Evolutionary conservation across 2,797 vertebrate genomes (phyloP).

Genomic region (Glyptemys insculpta): DNA sequence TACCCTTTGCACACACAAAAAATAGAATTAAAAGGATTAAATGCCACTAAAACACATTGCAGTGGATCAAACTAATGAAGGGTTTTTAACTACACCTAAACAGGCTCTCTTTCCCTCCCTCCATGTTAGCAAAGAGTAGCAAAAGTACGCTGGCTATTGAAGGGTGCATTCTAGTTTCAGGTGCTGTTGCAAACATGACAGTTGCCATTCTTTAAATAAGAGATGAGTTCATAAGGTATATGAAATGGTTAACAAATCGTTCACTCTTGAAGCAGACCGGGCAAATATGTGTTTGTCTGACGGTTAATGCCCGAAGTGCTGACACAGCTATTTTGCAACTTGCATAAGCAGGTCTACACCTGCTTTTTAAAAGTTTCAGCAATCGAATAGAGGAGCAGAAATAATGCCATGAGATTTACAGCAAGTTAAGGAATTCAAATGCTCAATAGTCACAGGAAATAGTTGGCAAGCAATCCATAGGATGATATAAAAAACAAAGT

Average conservation of each 20-base stretch:
- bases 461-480: background rate
- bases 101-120: background rate
- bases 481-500: background rate
- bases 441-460: background rate
- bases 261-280: background rate
- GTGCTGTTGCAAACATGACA: background rate
- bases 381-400: background rate
- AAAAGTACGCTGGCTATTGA: background rate
- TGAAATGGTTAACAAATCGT: background rate
- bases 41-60: slow-evolving; percentile 17
- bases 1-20: background rate
- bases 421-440: slow-evolving; percentile 10
- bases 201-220: background rate
- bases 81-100: slow-evolving; percentile 3
- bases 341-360: background rate
- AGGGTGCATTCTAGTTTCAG: background rate
- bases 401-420: background rate
- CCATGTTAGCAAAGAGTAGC: background rate
- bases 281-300: background rate
- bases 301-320: background rate
- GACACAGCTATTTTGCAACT: background rate
- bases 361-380: background rate
- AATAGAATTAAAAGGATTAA: slow-evolving; percentile 9
- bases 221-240: background rate
- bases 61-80: slow-evolving; percentile 12